Evolutionary conservation across 2,113 vertebrate genomes (phyloP).

Genomic region (Hypocryptadius cinnamomeus): DNA sequence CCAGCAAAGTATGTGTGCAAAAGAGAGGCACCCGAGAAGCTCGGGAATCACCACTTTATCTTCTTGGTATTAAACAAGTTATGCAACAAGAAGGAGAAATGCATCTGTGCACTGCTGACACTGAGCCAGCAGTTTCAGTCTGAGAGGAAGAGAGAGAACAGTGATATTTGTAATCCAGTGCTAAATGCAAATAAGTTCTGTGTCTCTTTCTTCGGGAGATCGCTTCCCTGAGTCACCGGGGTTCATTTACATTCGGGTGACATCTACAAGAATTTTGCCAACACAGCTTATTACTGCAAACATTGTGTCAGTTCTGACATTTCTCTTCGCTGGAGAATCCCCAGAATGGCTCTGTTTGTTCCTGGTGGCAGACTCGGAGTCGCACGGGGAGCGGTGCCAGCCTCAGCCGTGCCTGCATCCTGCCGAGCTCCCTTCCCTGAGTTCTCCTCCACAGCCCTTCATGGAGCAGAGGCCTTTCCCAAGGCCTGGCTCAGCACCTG

Average conservation of each 20-base stretch:
- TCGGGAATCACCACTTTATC: background rate
- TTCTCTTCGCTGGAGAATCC: background rate
- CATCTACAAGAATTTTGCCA: constrained; percentile 36
- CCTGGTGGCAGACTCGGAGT: background rate
- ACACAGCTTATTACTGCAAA: constrained; percentile 35
- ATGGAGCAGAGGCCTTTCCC: background rate
- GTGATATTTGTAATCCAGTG: constrained; percentile 9
- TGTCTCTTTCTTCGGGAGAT: background rate
- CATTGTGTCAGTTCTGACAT: constrained; percentile 44
- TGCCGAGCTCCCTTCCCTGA: background rate
- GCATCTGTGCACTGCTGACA: background rate
- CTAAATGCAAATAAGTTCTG: constrained; percentile 32
- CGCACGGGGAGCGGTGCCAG: background rate
- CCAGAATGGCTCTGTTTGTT: background rate
- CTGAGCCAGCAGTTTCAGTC: background rate
- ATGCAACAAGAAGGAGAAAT: background rate
- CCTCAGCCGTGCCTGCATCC: background rate
- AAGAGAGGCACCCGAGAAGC: background rate
- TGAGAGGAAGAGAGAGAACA: background rate
- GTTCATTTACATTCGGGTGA: constrained; percentile 39
- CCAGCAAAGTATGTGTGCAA: background rate
- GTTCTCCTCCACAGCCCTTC: background rate
- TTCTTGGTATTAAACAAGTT: background rate
- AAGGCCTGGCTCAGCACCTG: background rate
- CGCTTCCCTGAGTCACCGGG: constrained; percentile 19